These are phyloP conservation scores for Tadarida brasiliensis DNA, from an alignment of 2,797 vertebrate species.

Conservation along the genomic window DNA sequence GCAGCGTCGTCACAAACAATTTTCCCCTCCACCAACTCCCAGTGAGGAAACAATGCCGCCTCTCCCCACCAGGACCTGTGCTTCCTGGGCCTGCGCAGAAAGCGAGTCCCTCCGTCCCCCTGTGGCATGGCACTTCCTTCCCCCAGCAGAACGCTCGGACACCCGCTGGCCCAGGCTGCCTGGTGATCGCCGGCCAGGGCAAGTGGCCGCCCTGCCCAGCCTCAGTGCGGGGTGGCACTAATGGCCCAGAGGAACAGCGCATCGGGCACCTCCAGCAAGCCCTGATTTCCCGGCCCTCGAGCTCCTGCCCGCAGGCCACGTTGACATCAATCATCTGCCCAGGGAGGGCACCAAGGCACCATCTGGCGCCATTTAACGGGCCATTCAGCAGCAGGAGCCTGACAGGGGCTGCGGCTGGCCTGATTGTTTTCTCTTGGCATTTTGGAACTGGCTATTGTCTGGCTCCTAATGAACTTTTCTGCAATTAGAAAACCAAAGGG, in stretches of 20 bases:
- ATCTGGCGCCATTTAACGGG: slow-evolving; percentile 90
- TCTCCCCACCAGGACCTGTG: slow-evolving; percentile 5
- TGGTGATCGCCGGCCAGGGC: neutral
- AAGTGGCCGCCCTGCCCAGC: neutral
- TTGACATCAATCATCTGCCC: slow-evolving; percentile 92
- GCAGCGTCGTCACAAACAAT: slow-evolving; percentile 80
- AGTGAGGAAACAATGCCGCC: slow-evolving; percentile 78
- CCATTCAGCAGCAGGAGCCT: slow-evolving; percentile 89
- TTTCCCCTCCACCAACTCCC: slow-evolving; percentile 86
- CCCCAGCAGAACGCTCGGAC: neutral
- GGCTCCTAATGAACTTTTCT: slow-evolving; percentile 81
- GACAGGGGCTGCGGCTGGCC: slow-evolving; percentile 85
- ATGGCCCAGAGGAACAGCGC: neutral
- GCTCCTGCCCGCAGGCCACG: slow-evolving; percentile 32
- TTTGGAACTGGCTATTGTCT: slow-evolving; percentile 85
- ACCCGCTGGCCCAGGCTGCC: neutral
- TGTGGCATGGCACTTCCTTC: neutral
- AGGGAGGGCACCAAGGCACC: slow-evolving; percentile 89
- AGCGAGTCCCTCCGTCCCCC: neutral
- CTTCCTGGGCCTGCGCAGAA: neutral
- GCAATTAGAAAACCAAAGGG: slow-evolving; percentile 75
- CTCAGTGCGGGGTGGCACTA: neutral
- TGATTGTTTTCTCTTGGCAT: slow-evolving; percentile 92
- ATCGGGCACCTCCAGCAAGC: neutral
- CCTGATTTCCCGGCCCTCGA: neutral